Percentiles rank a stretch among this genome's conserved stretches.
phyloP scores from a whole-genome alignment of 1,140 invertebrate species.

The Euwallacea similis region DNA sequence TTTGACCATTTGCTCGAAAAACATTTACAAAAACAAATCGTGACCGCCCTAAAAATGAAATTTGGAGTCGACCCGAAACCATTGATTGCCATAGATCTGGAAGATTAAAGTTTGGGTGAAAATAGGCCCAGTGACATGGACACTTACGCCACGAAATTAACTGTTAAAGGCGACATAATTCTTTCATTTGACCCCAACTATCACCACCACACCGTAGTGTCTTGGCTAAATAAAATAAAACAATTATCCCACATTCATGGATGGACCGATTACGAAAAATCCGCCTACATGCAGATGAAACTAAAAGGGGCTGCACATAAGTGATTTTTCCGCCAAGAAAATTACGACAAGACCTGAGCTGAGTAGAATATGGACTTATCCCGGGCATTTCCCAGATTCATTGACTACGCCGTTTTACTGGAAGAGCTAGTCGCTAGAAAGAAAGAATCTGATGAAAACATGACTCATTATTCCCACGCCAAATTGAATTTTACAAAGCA shows the following conservation, averaged over 20 bases:
- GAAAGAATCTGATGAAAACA: background rate
- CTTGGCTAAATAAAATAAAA: conserved; percentile 11
- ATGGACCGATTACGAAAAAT: conserved; percentile 22
- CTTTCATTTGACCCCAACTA: background rate
- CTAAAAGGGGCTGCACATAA: background rate
- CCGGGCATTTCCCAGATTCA: conserved; percentile 8
- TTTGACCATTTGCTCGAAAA: no score
- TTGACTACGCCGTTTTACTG: background rate
- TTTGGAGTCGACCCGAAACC: no score
- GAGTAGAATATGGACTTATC: conserved; percentile 24
- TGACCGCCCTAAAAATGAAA: no score
- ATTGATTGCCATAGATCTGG: no score
- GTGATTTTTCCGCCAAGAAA: conserved; percentile 7
- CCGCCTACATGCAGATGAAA: conserved; percentile 5
- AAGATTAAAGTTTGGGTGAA: no score
- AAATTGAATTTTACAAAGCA: background rate
- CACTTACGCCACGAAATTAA: no score
- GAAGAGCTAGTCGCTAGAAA: conserved; percentile 8
- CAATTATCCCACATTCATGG: background rate
- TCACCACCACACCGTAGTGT: background rate
- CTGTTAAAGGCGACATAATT: conserved; percentile 7
- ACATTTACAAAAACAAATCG: no score
- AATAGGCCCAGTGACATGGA: no score
- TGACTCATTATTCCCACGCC: background rate
- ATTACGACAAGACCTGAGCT: conserved; percentile 9